phyloP scores from a whole-genome alignment of 2,888 invertebrate genomes.

The Linnaemya tessellans region DNA sequence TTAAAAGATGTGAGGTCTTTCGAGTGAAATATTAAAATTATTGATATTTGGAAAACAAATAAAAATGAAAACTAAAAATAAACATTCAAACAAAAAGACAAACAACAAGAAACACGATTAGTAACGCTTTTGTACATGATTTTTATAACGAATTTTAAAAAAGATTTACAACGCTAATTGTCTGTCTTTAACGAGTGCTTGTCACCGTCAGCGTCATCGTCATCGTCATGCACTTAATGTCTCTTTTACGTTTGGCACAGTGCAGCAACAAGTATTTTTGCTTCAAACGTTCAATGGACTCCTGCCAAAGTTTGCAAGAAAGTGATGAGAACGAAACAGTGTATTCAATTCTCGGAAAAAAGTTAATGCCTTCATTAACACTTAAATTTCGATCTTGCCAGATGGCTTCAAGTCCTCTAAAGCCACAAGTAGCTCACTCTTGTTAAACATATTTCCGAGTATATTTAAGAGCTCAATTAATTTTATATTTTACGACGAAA shows the following conservation, averaged over 20 bases:
- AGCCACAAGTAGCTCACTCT: too few species aligned
- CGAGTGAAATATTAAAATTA: constrained; percentile 21
- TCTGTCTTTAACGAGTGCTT: constrained; percentile 48
- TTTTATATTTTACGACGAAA: too few species aligned
- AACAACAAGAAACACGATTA: constrained; percentile 22
- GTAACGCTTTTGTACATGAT: constrained; percentile 30
- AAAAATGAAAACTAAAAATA: constrained; percentile 22
- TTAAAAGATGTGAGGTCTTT: constrained; percentile 34
- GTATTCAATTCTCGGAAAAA: too few species aligned
- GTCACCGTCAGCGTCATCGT: constrained; percentile 25
- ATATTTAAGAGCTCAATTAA: too few species aligned
- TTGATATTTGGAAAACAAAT: constrained; percentile 15
- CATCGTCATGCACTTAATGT: constrained; percentile 26
- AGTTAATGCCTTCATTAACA: too few species aligned
- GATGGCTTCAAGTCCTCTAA: too few species aligned
- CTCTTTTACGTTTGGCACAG: constrained; percentile 28
- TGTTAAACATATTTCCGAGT: too few species aligned
- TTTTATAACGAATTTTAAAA: constrained; percentile 64
- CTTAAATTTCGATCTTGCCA: too few species aligned
- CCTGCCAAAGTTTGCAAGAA: too few species aligned
- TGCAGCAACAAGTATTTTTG: background rate
- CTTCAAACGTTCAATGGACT: too few species aligned
- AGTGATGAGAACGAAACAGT: too few species aligned
- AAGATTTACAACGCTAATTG: constrained; percentile 60
- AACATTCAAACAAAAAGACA: too few species aligned